Evolutionary conservation across 2,113 vertebrate genomes (phyloP), one percentile per base, ranked within the genome.

Genomic region (Oceanodroma tethys): DNA sequence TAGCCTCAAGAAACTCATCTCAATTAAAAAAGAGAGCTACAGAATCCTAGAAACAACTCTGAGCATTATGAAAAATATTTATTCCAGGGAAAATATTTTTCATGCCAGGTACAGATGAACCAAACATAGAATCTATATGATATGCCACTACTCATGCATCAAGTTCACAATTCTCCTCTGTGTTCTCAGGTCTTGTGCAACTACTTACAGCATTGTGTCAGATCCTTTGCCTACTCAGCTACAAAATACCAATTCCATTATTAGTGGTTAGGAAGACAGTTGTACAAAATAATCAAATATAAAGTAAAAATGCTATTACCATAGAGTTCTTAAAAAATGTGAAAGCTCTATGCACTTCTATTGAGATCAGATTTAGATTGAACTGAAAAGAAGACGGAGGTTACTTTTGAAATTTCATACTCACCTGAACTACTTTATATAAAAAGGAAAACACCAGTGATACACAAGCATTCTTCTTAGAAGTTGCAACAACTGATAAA

Each of bases 371-470:
- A 27, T 18, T 40, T 18, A 71, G 8, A 19, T 1, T 16, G 48
- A 52, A 53, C n/a, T 19, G 30, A n/a, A n/a, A 63, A 47, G 68
- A 13, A 7, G 11, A 30, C 0, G 5, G 59, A 81, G 10, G 3
- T 10, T 50, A 30, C 13, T 36, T 47, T 2, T 20, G 45, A 18
- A 48, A 43, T 11, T 1, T 50, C 32, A 9, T 22, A 93, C 98
- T 76, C 97, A 99, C 99, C 99, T 99, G 99, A 90, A 99, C 98
- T 95, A 99, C 99, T 98, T 99, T 99, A 96, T 99, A 99, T 62
- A 99, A 98, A 97, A 99, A 99, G 27, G 99, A 99, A 94, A 99
- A 99, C 48, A 99, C 99, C 97, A 99, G 97, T 1, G 99, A 99
- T 36, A 99, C 99, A 6, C 99, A 99, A 2, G 99, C 99, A 10